Evolutionary conservation across 2,797 vertebrate species (phyloP), one percentile per base, ranked within the genome.

Genomic region (Crax fasciolata): DNA sequence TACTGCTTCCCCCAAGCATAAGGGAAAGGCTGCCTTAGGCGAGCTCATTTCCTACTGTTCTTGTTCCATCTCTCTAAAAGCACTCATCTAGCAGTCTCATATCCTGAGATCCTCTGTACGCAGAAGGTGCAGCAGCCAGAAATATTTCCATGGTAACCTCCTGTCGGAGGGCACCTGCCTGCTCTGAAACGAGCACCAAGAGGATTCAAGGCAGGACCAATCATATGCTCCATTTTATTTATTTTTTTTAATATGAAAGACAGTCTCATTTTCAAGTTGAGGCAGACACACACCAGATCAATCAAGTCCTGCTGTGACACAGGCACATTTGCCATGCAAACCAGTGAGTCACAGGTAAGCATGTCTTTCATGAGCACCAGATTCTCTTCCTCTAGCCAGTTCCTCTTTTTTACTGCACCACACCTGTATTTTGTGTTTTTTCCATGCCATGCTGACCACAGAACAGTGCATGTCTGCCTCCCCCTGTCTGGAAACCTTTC

Each of bases 131-230:
- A 84, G 80, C 32, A 76, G 74, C 44, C 92, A 90, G 58, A 72
- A 89, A 82, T 32, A 92, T 82, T 87, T 94, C 96, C 94, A 90
- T 79, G 77, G 92, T 71, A 82, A 87, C 92, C 55, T 84, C 58
- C 76, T 48, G 6, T 5, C 61, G 55, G 59, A 88, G 80, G 82
- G 75, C 73, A 92, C 52, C 63, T 77, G 79, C 61, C 44, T 88
- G 80, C 88, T 76, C 88, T 68, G 63, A 59, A 67, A 65, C 1
- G 19, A 86, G 74, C 66, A 85, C 43, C 46, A 23, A 8, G 0
- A 8, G 5, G 54, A 77, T 55, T 41, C 58, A 48, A 2, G 51
- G 32, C 51, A 58, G 55, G 76, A 68, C 30, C 71, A 68, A 86
- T 62, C 11, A 32, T 1, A 3, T 7, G 32, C 21, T 46, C 13